A percentile compares a stretch with the other conserved stretches of the same genome.
phyloP scores from a whole-genome alignment of 2,797 vertebrate species.

The Centropyge bicolor region DNA sequence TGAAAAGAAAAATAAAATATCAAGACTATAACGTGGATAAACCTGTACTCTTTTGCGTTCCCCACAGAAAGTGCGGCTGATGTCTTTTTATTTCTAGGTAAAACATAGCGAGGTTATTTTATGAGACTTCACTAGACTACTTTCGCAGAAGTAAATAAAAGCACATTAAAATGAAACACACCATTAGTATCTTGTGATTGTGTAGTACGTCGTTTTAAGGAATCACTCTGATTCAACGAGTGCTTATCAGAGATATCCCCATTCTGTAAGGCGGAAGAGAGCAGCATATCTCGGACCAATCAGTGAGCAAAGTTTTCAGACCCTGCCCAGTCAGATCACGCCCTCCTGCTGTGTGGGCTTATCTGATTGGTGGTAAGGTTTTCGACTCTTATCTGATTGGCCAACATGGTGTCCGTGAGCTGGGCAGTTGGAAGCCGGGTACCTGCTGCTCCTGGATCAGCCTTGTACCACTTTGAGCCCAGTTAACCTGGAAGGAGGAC shows the following conservation, averaged over 20 bases:
- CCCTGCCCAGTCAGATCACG: background rate
- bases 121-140: no score
- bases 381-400: constrained; percentile 71
- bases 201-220: background rate
- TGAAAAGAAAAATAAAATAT: no score
- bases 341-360: constrained; percentile 28
- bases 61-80: no score
- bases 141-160: background rate
- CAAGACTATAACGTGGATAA: no score
- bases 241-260: background rate
- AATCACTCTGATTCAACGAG: background rate
- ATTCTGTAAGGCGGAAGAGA: background rate
- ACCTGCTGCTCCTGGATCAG: constrained; percentile 4
- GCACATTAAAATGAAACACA: background rate
- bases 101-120: no score
- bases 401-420: background rate
- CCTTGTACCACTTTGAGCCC: background rate
- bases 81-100: no score
- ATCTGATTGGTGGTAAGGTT: constrained; percentile 57
- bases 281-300: constrained; percentile 11
- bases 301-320: background rate
- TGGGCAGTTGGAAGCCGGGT: constrained; percentile 32
- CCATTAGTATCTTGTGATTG: background rate
- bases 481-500: background rate
- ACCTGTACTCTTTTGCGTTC: no score